These are phyloP conservation scores for Tautogolabrus adspersus DNA, from an alignment of 2,113 vertebrate species.

Conservation along the genomic window DNA sequence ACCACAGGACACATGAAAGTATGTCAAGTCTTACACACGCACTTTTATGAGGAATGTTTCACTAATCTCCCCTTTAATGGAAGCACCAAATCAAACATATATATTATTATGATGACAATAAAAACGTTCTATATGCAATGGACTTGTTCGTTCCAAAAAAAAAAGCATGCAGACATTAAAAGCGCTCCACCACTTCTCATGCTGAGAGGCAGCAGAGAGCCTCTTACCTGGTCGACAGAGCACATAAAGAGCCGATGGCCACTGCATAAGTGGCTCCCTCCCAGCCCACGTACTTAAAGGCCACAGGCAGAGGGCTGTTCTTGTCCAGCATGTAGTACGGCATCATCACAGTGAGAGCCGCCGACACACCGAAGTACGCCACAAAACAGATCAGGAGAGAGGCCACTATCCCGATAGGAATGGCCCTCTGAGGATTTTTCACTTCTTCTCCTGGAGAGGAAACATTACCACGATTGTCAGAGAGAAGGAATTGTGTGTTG, in stretches of 20 bases:
- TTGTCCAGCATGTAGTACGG: conserved; percentile 93
- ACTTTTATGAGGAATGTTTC: not conserved
- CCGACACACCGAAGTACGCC: conserved; percentile 94
- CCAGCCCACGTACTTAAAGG: conserved; percentile 93
- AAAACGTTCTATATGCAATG: not conserved
- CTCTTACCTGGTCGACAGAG: conserved; percentile 92
- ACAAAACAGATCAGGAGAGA: conserved; percentile 97
- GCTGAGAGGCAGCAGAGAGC: conserved; percentile 39
- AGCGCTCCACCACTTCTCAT: not conserved
- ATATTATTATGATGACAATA: not conserved
- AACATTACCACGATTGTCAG: conserved; percentile 3
- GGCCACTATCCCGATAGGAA: conserved; percentile 94
- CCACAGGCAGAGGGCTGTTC: conserved; percentile 93
- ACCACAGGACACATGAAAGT: not conserved
- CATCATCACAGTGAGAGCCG: conserved; percentile 97
- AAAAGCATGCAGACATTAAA: conserved; percentile 20
- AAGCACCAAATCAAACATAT: not conserved
- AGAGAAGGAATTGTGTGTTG: too few relatives aligned
- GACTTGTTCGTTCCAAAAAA: not conserved
- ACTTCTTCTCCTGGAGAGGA: conserved; percentile 91
- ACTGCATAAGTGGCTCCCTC: conserved; percentile 92
- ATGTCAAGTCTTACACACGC: not conserved
- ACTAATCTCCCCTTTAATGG: not conserved
- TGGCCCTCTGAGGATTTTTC: conserved; percentile 96
- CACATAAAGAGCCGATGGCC: conserved; percentile 93